Evolutionary conservation across 2,113 vertebrate genomes (phyloP), one percentile per base, ranked within the genome.

Genomic region (Speoplatyrhinus poulsoni): DNA sequence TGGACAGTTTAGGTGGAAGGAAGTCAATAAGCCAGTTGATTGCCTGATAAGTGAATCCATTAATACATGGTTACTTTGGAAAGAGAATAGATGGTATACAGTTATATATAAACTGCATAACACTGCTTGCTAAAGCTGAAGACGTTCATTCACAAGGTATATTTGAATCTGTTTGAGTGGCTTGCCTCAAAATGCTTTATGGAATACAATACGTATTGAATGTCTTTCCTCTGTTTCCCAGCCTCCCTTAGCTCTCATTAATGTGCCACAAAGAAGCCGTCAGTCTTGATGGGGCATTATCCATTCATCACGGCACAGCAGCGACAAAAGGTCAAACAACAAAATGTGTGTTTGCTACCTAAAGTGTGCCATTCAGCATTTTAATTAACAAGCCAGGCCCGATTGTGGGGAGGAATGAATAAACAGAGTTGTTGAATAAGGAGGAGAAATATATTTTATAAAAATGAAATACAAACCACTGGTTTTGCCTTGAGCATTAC

Each of bases 361-460:
- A 87, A 92, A 89, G 86, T 90, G 86, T 67, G 77, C 77, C 83
- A 88, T 88, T 90, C 87, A 88, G 88, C 83, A 83, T 87, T 89
- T 88, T 88, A 90, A 91, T 91, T 87, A 91, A 89, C 80, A 80
- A 77, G 77, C 63, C 58, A 4, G 3, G 50, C 60, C 61, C 60
- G n/a, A 73, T 85, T 83, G 85, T 41, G 36, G 1, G 36, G 15
- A 16, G 17, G n/a, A 17, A 56, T 17, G n/a, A n/a, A 17, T 56
- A 17, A 85, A 64, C 50, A 46, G 63, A 65, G 76, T 69, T 19
- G 64, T 76, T 47, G 48, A 36, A 57, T 12, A 36, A 58, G n/a
- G 26, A 26, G 26, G 26, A 26, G 26, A 26, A 26, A 26, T 26
- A 3, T 2, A 26, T 26, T 26, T 26, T 53, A 17, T 47, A 47